Base-by-base conservation (phyloP, 2,888 invertebrate genomes). In the Carterocephalus palaemon region DNA sequence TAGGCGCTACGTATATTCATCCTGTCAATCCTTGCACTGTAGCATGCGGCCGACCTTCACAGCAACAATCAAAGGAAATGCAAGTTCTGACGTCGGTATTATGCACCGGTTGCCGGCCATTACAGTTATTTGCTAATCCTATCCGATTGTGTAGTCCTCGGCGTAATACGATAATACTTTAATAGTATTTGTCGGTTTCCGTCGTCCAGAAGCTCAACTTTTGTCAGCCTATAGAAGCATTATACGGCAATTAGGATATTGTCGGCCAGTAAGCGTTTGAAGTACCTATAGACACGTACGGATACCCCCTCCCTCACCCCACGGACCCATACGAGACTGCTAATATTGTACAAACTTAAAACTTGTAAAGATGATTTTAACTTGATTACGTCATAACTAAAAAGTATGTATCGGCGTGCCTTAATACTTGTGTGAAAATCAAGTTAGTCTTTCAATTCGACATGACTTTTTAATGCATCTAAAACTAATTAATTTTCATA, bases 81-180 rank as follows among this genome's bases (percentile, higher is more conserved):
- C 41, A 42, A 42, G 33, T 42, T 17, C 8, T 42, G 33, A 42
- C 41, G 41, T 33, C n/a, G 24, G 17, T 10, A 36, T 32, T 22
- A 24, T 34, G 33, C 33, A 42, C 41, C 41, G 41, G 41, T 33
- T 26, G 26, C 33, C 26, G 32, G n/a, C 41, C 41, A 42, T 42
- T 42, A 42, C 19, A 4, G 28, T 28, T 42, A 20, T 22, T 28
- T 10, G 29, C 36, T 36, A 36, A 23, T 34, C n/a, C 29, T 9
- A 31, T 28, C 28, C 29, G 20, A 42, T 26, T 26, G 37, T 38
- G 28, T 19, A 28, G n/a, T n/a, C n/a, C 42, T 28, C 42, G 28
- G 20, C 17, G 33, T 41, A 34, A 34, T 34, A 41, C 28, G 33
- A 26, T 34, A 38, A 42, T 42, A 42, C 42, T 42, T 42, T 42